A percentile compares a stretch with the other conserved stretches of the same genome.
Evolutionary conservation across 2,797 vertebrate species (phyloP).

Genomic region (Tolypeutes matacus): DNA sequence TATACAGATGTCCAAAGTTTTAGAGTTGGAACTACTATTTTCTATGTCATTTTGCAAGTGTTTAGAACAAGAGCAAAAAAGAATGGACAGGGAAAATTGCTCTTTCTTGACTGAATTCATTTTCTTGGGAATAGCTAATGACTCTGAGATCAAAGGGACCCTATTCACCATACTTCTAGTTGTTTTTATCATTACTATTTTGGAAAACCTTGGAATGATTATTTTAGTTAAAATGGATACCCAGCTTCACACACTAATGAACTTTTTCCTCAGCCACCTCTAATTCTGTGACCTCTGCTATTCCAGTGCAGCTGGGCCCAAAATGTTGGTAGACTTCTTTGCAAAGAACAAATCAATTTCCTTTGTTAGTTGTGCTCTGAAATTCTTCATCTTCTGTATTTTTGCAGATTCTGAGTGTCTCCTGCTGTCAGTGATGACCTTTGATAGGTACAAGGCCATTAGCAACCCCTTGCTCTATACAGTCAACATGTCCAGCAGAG

Average conservation of each 20-base stretch:
- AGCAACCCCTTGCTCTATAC: slow-evolving; percentile 69
- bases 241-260: slow-evolving; percentile 38
- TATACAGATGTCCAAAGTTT: too few relatives aligned
- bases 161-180: not conserved
- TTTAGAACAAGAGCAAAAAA: too few relatives aligned
- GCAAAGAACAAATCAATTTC: slow-evolving; percentile 10
- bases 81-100: too few relatives aligned
- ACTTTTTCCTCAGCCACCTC: slow-evolving; percentile 59
- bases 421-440: not conserved
- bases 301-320: not conserved
- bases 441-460: slow-evolving; percentile 67
- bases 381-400: slow-evolving; percentile 7
- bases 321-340: slow-evolving; percentile 7
- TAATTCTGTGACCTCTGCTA: not conserved
- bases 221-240: not conserved
- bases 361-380: not conserved
- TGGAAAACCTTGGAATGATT: too few relatives aligned
- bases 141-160: not conserved
- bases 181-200: not conserved
- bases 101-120: not conserved
- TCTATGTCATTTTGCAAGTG: too few relatives aligned
- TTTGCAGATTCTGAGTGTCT: slow-evolving; percentile 62
- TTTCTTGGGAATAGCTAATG: not conserved
- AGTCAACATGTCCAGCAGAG: not conserved
- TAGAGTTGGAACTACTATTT: too few relatives aligned